Conservation (phyloP, 1,140 invertebrate genomes). For the Tyrophagus putrescentiae region DNA sequence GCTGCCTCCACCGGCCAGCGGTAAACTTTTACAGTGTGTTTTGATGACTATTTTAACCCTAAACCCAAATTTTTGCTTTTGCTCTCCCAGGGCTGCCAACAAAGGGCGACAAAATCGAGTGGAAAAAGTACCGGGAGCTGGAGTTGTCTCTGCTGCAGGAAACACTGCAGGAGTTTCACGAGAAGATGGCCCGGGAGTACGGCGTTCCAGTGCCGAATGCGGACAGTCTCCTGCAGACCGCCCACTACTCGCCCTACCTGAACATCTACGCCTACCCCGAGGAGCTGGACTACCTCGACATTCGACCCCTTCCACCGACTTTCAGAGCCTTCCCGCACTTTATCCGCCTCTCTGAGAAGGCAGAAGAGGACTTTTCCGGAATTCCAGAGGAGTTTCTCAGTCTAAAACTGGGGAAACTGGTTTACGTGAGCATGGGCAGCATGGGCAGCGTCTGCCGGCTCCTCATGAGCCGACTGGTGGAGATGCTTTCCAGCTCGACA, state of each 20-base stretch:
- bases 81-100: background rate
- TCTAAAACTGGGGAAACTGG: constrained; percentile 10
- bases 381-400: constrained; percentile 14
- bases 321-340: constrained; percentile 15
- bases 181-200: background rate
- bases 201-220: background rate
- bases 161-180: background rate
- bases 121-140: background rate
- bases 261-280: constrained; percentile 22
- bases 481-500: background rate
- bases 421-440: constrained; percentile 15
- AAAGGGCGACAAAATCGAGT: background rate
- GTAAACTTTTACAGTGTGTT: too few species aligned
- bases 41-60: background rate
- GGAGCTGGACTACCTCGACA: constrained; percentile 22
- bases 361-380: constrained; percentile 5
- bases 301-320: background rate
- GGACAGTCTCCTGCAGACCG: too few species aligned
- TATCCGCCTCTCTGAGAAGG: constrained; percentile 5
- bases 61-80: background rate
- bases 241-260: constrained; percentile 16
- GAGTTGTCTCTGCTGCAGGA: background rate
- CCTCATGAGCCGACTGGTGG: background rate
- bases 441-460: constrained; percentile 26
- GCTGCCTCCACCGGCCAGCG: constrained; percentile 5